Conservation (phyloP, 2,113 vertebrate species). For the Oncorhynchus tshawytscha region DNA sequence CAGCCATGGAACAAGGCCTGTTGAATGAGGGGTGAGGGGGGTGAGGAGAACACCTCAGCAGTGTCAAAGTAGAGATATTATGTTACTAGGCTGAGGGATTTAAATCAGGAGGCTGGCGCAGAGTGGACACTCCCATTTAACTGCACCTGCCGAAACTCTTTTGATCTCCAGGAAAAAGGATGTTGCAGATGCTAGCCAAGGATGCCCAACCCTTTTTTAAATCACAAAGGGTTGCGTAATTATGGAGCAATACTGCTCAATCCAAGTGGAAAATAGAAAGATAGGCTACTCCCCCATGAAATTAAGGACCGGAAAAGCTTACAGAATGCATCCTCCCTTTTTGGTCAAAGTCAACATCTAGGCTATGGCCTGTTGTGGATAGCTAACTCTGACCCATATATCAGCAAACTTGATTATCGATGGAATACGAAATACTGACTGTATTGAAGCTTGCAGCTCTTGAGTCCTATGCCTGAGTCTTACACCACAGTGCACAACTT, state of each 20-base stretch:
- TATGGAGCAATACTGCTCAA: not conserved
- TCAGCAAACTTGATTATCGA: not conserved
- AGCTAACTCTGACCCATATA: too few species aligned
- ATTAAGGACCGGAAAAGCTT: too few species aligned
- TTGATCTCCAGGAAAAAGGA: not conserved
- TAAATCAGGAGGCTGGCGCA: not conserved
- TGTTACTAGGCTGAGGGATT: not conserved
- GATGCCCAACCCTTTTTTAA: not conserved
- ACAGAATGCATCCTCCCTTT: too few species aligned
- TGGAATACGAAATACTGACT: too few species aligned
- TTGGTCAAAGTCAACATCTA: too few species aligned
- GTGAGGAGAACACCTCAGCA: not conserved
- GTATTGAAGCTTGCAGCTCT: too few species aligned
- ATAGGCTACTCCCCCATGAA: not conserved
- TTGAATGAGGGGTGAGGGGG: not conserved
- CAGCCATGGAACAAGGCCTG: not conserved
- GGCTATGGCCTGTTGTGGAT: too few species aligned
- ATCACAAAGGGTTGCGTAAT: not conserved
- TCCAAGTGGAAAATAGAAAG: not conserved
- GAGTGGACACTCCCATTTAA: not conserved
- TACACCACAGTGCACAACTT: too few species aligned
- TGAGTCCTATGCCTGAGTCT: too few species aligned
- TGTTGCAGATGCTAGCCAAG: not conserved
- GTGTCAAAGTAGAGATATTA: not conserved
- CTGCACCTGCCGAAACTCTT: not conserved